A percentile compares a stretch with the other conserved stretches of the same genome.
Conservation (phyloP, 2,113 vertebrate genomes). For the Sturnus vulgaris region DNA sequence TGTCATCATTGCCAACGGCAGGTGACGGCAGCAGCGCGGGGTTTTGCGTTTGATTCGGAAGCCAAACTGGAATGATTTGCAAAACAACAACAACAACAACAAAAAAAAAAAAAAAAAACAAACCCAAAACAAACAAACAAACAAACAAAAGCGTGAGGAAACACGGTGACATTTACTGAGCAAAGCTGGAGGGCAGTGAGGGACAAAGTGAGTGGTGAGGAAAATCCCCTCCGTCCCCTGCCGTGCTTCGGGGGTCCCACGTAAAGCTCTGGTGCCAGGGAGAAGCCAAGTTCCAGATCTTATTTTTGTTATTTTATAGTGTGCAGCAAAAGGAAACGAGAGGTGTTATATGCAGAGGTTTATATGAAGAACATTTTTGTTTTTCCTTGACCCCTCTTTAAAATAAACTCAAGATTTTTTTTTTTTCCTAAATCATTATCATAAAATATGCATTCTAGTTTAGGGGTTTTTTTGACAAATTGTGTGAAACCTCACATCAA, state of each 20-base stretch:
- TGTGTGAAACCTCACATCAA: background rate
- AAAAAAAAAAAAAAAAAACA: no score
- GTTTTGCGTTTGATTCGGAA: background rate
- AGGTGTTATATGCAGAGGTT: slow-evolving; percentile 49
- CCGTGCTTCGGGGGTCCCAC: slow-evolving; percentile 8
- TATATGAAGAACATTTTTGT: slow-evolving; percentile 57
- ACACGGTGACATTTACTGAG: slow-evolving; percentile 27
- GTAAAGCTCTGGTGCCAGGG: slow-evolving; percentile 22
- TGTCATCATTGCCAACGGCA: slow-evolving; percentile 91
- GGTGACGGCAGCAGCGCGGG: slow-evolving; percentile 72
- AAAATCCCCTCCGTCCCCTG: background rate
- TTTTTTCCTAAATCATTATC: background rate
- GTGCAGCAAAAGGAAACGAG: slow-evolving; percentile 26
- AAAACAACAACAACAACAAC: no score
- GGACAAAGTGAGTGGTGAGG: background rate
- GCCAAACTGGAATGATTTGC: slow-evolving; percentile 15
- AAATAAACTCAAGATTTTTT: background rate
- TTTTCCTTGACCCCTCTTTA: background rate
- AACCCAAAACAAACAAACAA: background rate
- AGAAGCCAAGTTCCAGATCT: slow-evolving; percentile 61
- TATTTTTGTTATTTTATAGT: slow-evolving; percentile 17
- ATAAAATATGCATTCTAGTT: background rate
- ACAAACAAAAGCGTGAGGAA: background rate
- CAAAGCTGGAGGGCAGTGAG: slow-evolving; percentile 26
- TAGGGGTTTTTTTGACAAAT: background rate